Conservation (phyloP, 2,888 invertebrate genomes). For the Salticus scenicus region DNA sequence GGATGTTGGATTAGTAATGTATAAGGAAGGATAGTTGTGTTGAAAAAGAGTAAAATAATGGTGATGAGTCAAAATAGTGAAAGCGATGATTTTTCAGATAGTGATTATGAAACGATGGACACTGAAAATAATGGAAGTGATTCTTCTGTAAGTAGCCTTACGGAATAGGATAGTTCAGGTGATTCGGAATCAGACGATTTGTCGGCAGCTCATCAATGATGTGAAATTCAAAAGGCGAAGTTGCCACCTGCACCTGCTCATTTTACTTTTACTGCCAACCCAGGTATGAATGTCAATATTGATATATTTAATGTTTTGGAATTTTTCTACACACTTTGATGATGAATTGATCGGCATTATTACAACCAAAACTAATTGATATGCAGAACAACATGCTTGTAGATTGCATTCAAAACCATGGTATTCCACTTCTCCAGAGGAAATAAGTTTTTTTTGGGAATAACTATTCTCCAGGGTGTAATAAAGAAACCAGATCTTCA, state of each 20-base stretch:
- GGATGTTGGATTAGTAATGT: not conserved
- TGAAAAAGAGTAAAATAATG: constrained; percentile 36
- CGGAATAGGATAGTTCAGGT: constrained; percentile 33
- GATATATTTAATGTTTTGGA: constrained; percentile 27
- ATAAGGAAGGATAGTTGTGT: constrained; percentile 8
- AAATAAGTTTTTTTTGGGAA: too few relatives aligned
- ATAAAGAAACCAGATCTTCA: too few relatives aligned
- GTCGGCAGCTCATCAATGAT: constrained; percentile 32
- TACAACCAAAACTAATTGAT: constrained; percentile 26
- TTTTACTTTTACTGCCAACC: constrained; percentile 24
- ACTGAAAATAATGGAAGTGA: constrained; percentile 11
- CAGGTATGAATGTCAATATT: constrained; percentile 33
- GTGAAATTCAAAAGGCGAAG: constrained; percentile 24
- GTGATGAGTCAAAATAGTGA: constrained; percentile 5
- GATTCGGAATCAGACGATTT: constrained; percentile 31
- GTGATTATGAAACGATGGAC: constrained; percentile 35
- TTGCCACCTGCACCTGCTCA: constrained; percentile 29
- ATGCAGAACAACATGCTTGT: constrained; percentile 27
- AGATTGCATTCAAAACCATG: constrained; percentile 44
- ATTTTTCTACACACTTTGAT: constrained; percentile 27
- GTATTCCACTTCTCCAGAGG: not conserved
- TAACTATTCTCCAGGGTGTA: too few relatives aligned
- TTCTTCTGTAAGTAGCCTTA: constrained; percentile 18
- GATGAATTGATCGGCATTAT: constrained; percentile 19
- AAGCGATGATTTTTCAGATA: constrained; percentile 33